Evolutionary conservation across 1,140 invertebrate species (phyloP).

Genomic region (Drosophila rhopaloa): DNA sequence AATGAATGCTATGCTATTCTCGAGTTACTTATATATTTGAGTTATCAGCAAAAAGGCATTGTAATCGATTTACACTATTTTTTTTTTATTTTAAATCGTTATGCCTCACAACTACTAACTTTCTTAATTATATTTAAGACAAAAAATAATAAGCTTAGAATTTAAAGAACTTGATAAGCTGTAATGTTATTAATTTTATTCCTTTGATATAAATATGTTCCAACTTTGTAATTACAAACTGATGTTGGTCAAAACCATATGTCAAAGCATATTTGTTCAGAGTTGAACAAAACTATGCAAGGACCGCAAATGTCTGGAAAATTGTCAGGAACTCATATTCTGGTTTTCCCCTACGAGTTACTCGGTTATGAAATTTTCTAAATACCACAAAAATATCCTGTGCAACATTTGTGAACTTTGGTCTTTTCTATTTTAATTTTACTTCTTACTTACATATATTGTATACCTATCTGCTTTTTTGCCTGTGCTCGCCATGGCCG

Average conservation of each 20-base stretch:
- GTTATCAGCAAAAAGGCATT: no score
- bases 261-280: background rate
- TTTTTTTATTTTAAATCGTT: no score
- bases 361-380: slow-evolving; percentile 22
- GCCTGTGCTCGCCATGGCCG: slow-evolving; percentile 13
- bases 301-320: slow-evolving; percentile 13
- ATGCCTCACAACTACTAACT: no score
- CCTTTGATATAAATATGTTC: no score
- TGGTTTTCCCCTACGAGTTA: slow-evolving; percentile 2
- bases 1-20: background rate
- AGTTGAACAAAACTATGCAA: background rate
- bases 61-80: no score
- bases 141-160: no score
- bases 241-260: background rate
- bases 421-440: slow-evolving; percentile 5
- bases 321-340: slow-evolving; percentile 15
- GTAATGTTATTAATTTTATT: no score
- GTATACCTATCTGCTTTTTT: background rate
- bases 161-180: no score
- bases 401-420: slow-evolving; percentile 22
- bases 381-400: slow-evolving; percentile 17
- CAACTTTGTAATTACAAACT: background rate
- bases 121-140: no score
- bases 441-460: background rate
- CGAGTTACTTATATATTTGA: background rate